These are phyloP conservation scores for Kryptolebias marmoratus DNA, from an alignment of 2,113 vertebrate genomes.

Conservation along the genomic window DNA sequence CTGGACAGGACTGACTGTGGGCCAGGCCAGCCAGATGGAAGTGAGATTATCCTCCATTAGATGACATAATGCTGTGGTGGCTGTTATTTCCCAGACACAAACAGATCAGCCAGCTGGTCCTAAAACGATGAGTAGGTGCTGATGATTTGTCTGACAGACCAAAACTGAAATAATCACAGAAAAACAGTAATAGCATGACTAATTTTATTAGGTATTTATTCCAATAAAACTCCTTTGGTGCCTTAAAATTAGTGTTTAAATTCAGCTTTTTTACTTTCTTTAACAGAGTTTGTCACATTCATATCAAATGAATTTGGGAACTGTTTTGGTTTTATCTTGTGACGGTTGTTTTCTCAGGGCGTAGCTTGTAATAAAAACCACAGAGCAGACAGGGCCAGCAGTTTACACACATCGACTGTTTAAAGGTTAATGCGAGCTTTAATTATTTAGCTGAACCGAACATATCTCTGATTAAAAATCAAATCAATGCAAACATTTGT, in stretches of 20 bases:
- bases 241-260: not conserved
- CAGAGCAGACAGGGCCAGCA: no score
- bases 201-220: not conserved
- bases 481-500: not conserved
- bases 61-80: slow-evolving; percentile 48
- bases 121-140: slow-evolving; percentile 2
- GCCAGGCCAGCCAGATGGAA: slow-evolving; percentile 61
- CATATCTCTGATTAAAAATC: not conserved
- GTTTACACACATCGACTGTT: no score
- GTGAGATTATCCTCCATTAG: slow-evolving; percentile 67
- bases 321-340: not conserved
- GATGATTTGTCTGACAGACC: not conserved
- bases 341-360: no score
- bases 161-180: not conserved
- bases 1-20: slow-evolving; percentile 41
- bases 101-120: slow-evolving; percentile 4
- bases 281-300: not conserved
- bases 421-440: no score
- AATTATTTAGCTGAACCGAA: no score
- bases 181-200: not conserved
- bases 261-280: slow-evolving; percentile 1
- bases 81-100: slow-evolving; percentile 27
- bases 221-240: not conserved
- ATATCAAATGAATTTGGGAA: not conserved
- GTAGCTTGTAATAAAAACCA: no score